Evolutionary conservation across 64 coral and sea anemone genomes (phyloP).

Genomic region (Pocillopora damicornis): DNA sequence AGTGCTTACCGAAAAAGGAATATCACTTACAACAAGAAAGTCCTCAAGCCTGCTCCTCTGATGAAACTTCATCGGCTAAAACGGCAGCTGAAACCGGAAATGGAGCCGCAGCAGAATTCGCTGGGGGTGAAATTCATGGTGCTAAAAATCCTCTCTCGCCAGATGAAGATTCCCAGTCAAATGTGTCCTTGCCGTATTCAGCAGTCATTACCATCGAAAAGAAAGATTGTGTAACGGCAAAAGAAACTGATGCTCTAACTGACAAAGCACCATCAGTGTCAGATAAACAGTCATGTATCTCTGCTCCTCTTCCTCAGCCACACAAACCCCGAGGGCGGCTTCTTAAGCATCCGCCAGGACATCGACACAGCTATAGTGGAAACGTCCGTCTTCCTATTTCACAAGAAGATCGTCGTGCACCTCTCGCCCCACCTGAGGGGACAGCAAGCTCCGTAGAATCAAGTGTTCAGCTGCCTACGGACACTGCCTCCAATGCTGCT

Average conservation of each 20-base stretch:
- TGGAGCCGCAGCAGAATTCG: constrained; percentile 46
- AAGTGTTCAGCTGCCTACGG: constrained; percentile 24
- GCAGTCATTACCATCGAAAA: constrained; percentile 75
- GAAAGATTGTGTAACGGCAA: constrained; percentile 16
- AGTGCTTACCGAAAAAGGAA: constrained; percentile 31
- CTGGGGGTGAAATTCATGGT: constrained; percentile 44
- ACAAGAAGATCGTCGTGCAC: constrained; percentile 33
- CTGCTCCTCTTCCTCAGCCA: constrained; percentile 70
- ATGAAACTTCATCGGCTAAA: constrained; percentile 10
- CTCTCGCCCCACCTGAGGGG: constrained; percentile 69
- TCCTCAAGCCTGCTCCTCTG: background rate
- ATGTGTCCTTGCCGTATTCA: constrained; percentile 85
- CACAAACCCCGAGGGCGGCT: constrained; percentile 18
- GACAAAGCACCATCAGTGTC: constrained; percentile 44
- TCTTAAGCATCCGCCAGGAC: constrained; percentile 53
- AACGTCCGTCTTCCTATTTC: background rate
- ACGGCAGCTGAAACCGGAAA: constrained; percentile 40
- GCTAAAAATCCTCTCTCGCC: constrained; percentile 38
- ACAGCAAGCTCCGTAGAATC: constrained; percentile 53
- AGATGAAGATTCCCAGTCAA: constrained; percentile 67
- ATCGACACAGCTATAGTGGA: constrained; percentile 59
- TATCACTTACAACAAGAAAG: constrained; percentile 43
- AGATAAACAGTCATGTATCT: constrained; percentile 80
- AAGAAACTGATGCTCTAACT: constrained; percentile 9
- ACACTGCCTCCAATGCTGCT: constrained; percentile 30